phyloP scores from a whole-genome alignment of 2,888 invertebrate species.

The Geotrupes spiniger region DNA sequence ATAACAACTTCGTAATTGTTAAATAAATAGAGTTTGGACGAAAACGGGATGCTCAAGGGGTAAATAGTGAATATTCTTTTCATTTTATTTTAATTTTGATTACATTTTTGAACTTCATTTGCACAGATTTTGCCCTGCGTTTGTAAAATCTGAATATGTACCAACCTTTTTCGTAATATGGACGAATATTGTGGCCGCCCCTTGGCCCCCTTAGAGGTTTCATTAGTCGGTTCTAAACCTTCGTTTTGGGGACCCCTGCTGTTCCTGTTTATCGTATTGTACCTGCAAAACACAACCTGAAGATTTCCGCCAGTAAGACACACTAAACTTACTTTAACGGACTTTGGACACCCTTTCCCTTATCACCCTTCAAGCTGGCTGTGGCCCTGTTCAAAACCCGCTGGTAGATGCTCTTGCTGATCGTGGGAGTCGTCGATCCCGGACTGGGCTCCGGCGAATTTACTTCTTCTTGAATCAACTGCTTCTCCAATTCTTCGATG shows the following conservation, averaged over 20 bases:
- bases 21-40: too few species aligned
- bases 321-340: neutral
- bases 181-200: constrained; percentile 48
- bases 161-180: constrained; percentile 42
- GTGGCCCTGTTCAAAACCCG: constrained; percentile 60
- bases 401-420: constrained; percentile 73
- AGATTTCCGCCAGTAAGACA: neutral
- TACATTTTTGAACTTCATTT: too few species aligned
- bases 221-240: constrained; percentile 42
- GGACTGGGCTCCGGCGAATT: constrained; percentile 50
- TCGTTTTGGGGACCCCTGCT: constrained; percentile 59
- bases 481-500: constrained; percentile 81
- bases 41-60: too few species aligned
- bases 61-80: too few species aligned
- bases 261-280: constrained; percentile 55
- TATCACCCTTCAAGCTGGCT: constrained; percentile 28
- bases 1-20: too few species aligned
- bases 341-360: constrained; percentile 5
- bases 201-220: constrained; percentile 29
- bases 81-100: too few species aligned
- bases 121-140: too few species aligned
- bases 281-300: constrained; percentile 15
- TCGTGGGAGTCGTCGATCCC: constrained; percentile 59
- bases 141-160: too few species aligned
- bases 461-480: constrained; percentile 59